Evolutionary conservation across 2,888 invertebrate genomes (phyloP), one percentile per base, ranked within the genome.

Genomic region (Cerastoderma edule): DNA sequence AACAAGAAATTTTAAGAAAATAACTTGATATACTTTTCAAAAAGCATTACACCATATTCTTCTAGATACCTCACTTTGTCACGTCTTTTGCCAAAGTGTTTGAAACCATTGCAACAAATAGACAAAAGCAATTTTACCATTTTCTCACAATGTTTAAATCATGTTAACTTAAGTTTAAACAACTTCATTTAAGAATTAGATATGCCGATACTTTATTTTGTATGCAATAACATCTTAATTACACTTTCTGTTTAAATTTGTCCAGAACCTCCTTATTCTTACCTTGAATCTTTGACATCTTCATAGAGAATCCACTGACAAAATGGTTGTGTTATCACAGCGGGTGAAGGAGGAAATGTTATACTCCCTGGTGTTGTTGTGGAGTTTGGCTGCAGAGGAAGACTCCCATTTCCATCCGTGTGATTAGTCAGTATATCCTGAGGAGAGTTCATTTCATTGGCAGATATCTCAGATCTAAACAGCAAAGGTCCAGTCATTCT

Each of bases 241-340:
- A n/a, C n/a, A 39, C 10, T 16, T 39, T 39, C 8, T 8, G 39
- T 39, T 39, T 39, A 13, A 39, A 13, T 39, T 16, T n/a, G 22
- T 16, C 24, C 24, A 16, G 53, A 53, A n/a, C 16, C 10, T 56
- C 30, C 19, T 2, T 13, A 6, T 28, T 6, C 44, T 57, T 75
- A 87, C 89, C 85, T 87, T 48, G 85, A 83, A 33, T 81, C 68
- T 35, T 74, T 74, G 72, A 89, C 85, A 67, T 89, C 88, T 67
- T 75, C 83, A 73, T 88, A 88, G 10, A 89, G 75, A 66, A 90
- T 87, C 85, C 87, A 87, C 64, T 88, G 83, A 75, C 90, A 90
- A 5, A 85, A 73, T 22, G 86, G 85, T 66, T 85, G 78, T 19
- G 72, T 68, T 19, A 88, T 66, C 28, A 80, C 75, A 28, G 65